Conservation (phyloP, 2,797 vertebrate species). For the Sciurus carolinensis region DNA sequence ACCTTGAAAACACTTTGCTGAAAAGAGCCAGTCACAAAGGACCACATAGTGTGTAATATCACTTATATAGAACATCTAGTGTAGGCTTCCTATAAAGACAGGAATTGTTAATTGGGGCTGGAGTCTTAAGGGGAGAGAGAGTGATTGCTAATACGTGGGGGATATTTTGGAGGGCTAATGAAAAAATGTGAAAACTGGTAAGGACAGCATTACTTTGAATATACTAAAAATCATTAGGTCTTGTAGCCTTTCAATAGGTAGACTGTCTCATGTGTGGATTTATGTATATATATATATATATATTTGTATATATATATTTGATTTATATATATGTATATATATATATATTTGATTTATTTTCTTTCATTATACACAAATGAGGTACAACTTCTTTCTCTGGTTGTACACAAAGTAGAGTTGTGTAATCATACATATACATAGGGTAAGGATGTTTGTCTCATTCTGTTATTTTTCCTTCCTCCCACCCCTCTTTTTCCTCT, state of each 20-base stretch:
- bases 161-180: neutral
- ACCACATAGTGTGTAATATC: neutral
- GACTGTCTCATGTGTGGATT: constrained; percentile 33
- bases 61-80: neutral
- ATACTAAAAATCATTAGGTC: neutral
- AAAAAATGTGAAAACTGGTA: neutral
- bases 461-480: no score
- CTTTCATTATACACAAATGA: no score
- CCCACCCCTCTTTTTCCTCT: no score
- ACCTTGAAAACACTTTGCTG: neutral
- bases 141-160: neutral
- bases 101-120: neutral
- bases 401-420: no score
- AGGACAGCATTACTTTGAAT: constrained; percentile 4
- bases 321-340: no score
- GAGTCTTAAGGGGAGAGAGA: neutral
- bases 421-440: no score
- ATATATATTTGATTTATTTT: no score
- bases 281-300: no score
- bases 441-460: no score
- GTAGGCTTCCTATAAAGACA: neutral
- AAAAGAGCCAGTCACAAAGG: neutral
- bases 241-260: neutral
- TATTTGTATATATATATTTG: no score
- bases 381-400: no score